A percentile compares a stretch with the other conserved stretches of the same genome.
phyloP scores from a whole-genome alignment of 2,113 vertebrate genomes.

The Pipa parva region DNA sequence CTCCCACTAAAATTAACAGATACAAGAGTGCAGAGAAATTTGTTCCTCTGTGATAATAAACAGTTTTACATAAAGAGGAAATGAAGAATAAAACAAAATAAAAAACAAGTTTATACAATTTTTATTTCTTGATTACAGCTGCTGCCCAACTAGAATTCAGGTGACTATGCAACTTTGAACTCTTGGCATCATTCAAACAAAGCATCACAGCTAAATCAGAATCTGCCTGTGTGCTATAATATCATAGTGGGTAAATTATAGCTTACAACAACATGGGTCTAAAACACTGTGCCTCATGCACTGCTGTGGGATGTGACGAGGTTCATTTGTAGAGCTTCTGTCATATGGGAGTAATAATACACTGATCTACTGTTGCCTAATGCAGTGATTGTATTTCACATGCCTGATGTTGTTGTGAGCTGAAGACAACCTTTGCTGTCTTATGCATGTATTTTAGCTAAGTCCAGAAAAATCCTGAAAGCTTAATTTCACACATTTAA shows the following conservation, averaged over 20 bases:
- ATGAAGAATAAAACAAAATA: too few relatives aligned
- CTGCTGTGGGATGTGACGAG: background rate
- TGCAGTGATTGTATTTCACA: conserved; percentile 31
- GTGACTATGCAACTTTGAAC: conserved; percentile 1
- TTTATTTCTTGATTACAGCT: conserved; percentile 20
- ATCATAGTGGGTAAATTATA: conserved; percentile 23
- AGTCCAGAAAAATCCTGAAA: background rate
- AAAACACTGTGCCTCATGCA: background rate
- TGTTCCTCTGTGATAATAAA: too few relatives aligned
- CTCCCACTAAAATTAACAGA: too few relatives aligned
- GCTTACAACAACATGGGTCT: background rate
- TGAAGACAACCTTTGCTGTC: background rate
- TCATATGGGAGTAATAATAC: conserved; percentile 28
- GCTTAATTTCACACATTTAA: too few relatives aligned
- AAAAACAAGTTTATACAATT: too few relatives aligned
- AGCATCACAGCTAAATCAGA: background rate
- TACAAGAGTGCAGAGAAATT: too few relatives aligned
- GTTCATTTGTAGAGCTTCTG: conserved; percentile 7
- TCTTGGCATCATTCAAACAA: background rate
- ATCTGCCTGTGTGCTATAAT: background rate
- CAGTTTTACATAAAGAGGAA: too few relatives aligned
- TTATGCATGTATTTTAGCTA: background rate
- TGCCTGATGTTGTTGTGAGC: background rate
- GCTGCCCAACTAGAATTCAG: background rate
- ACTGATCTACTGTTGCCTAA: conserved; percentile 5